Base-by-base conservation (phyloP, 1,140 invertebrate genomes). In the Thalassaphorura encarpata region DNA sequence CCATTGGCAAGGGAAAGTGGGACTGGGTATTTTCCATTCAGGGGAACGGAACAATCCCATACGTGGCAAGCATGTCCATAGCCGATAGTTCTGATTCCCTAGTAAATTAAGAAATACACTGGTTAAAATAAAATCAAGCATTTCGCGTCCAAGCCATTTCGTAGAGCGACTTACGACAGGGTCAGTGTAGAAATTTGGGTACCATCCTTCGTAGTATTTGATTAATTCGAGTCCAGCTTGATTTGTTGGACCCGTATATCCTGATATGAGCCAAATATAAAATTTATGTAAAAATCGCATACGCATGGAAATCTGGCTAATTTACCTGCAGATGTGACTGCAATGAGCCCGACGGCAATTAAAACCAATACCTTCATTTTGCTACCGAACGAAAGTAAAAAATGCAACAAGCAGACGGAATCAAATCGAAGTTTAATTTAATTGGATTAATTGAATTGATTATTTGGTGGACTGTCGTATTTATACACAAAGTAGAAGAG, bases 161-260 rank as follows among this genome's bases (percentile, higher is more conserved):
- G 4, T 5, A 31, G 33, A 31, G 16, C 33, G 45, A 33, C 47
- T 51, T 36, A 57, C 56, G 24, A 58, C 56, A 21, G 61, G 56
- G 27, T 62, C 56, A 31, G 39, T 58, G 53, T 62, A 62, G 27
- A 62, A 62, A 41, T 62, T 62, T 0, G 61, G 56, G 28, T 56
- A 62, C 49, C 56, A 62, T 41, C 61, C 61, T 56, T 62, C 61
- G 40, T 58, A 62, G 57, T 62, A 55, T 27, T 62, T 62, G 3
- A 62, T 62, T 16, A 62, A 39, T 23, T 43, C 26, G 1, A 62
- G 5, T 39, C 61, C 61, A 40, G 56, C 61, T 36, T 36, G 33
- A n/a, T 36, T 36, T n/a, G 33, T 36, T 11, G 33, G 33, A 11
- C 33, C 33, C 11, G 33, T 36, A n/a, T 36, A 36, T 11, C 33